Evolutionary conservation across 2,888 invertebrate species (phyloP), one percentile per base, ranked within the genome.

Genomic region (Catocala sponsa): DNA sequence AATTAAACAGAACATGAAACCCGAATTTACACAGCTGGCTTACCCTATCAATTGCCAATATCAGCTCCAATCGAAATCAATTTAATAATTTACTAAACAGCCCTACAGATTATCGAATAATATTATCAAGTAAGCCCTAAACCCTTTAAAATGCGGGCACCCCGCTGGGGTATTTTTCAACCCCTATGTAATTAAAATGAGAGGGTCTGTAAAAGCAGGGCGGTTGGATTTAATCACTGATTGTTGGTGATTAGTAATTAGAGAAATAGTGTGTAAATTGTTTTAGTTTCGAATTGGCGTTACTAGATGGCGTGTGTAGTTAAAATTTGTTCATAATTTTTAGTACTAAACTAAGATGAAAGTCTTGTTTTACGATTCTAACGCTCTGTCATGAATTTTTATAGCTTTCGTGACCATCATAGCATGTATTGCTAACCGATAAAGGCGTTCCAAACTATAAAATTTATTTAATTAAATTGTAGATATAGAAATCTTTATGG

Each of bases 71-170:
- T 60, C 51, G 15, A 55, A 73, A 65, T 55, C 38, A 59, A 66
- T 69, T 65, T 63, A 42, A 55, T 51, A 68, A 51, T 65, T 61
- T 55, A 58, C 54, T 59, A 48, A 69, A 51, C 46, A 60, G 42
- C 65, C 65, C 61, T 65, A 38, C 74, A 60, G 65, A 57, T 66
- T 65, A 72, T 58, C 43, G 50, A 47, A 46, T 57, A 61, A 66
- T 32, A 53, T 58, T 63, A 68, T 65, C 54, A 60, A 46, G n/a
- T 33, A 46, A 65, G 46, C 59, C 61, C 56, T 48, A 64, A 61
- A 56, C 60, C 62, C 59, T 62, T 70, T 25, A 53, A 58, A 65
- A 75, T 79, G 70, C 69, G 72, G 79, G 76, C 44, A 61, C 59
- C 71, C 74, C 62, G 56, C 55, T 59, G 50, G 57, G 59, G n/a